Base-by-base conservation (phyloP, 2,113 vertebrate genomes). In the Brachypodius melanocephalos region DNA sequence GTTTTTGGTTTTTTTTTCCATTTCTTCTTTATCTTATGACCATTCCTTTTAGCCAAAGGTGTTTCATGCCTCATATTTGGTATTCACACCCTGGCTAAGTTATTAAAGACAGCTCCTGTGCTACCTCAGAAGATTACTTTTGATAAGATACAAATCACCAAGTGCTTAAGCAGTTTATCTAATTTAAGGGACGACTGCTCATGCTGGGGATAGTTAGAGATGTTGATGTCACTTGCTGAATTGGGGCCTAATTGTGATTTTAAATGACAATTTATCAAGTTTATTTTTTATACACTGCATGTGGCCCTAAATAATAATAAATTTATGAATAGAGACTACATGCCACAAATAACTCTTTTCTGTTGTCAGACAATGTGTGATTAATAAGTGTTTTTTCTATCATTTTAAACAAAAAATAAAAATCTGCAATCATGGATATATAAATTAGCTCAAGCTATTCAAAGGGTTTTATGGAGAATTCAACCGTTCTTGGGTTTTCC, bases 401-500 rank as follows among this genome's bases (percentile, higher is more conserved):
- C 43, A 66, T 31, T 81, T 90, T 43, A 88, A 73, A 81, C 25
- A 88, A 62, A 62, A 74, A 93, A 78, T 36, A 48, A 71, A 88
- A 42, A 52, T 29, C 55, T 49, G 29, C 71, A 86, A 61, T 38
- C 40, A 82, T 66, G 74, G 29, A 62, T 69, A 36, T 26, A 65
- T 38, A 61, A 52, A 73, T 45, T n/a, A 86, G 31, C 43, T 77
- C 21, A 75, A 9, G 12, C 54, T 92, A 78, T 96, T 95, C 38
- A 46, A n/a, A 67, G 32, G n/a, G 5, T 34, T 93, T 95, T 95
- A 92, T 93, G 91, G 94, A 89, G 94, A 96, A 93, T 94, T 89
- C 72, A 91, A 58, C 82, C 54, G 59, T 62, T 73, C 63, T 96
- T 89, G 55, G n/a, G 72, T 91, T 83, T 46, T 63, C 13, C 10